These are phyloP conservation scores for Parus major DNA, from an alignment of 2,113 vertebrate species.

Conservation along the genomic window DNA sequence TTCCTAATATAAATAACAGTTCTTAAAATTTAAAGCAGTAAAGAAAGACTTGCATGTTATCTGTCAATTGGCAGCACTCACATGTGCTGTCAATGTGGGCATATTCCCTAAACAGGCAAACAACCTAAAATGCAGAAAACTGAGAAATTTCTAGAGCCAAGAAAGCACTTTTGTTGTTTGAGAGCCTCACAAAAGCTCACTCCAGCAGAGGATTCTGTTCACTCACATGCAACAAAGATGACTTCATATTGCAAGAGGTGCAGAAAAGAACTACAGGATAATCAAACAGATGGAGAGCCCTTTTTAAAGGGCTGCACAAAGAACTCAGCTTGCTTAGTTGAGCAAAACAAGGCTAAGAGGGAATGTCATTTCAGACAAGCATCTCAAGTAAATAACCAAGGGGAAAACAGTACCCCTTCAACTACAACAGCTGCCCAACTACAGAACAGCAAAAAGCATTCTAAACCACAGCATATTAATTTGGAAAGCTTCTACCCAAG, in stretches of 20 bases:
- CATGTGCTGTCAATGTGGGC: neutral
- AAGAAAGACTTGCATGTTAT: neutral
- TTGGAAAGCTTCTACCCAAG: neutral
- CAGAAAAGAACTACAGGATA: neutral
- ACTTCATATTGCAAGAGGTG: constrained; percentile 3
- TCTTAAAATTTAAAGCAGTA: neutral
- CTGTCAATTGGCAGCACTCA: neutral
- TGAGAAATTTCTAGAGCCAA: neutral
- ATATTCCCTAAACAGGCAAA: neutral
- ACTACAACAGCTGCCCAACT: neutral
- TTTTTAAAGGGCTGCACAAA: neutral
- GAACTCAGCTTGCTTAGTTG: neutral
- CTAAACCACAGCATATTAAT: neutral
- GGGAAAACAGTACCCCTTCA: neutral
- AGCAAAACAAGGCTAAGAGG: neutral
- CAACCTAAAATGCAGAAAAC: neutral
- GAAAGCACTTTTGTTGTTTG: neutral
- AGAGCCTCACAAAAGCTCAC: constrained; percentile 1
- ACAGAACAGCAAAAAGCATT: neutral
- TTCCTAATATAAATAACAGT: neutral
- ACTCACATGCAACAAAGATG: neutral
- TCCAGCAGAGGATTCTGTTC: neutral
- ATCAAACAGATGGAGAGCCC: neutral
- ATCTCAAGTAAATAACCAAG: neutral
- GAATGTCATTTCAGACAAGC: neutral